A percentile compares a stretch with the other conserved stretches of the same genome.
Evolutionary conservation across 2,797 vertebrate species (phyloP).

Genomic region (Phrynocephalus vlangalii): DNA sequence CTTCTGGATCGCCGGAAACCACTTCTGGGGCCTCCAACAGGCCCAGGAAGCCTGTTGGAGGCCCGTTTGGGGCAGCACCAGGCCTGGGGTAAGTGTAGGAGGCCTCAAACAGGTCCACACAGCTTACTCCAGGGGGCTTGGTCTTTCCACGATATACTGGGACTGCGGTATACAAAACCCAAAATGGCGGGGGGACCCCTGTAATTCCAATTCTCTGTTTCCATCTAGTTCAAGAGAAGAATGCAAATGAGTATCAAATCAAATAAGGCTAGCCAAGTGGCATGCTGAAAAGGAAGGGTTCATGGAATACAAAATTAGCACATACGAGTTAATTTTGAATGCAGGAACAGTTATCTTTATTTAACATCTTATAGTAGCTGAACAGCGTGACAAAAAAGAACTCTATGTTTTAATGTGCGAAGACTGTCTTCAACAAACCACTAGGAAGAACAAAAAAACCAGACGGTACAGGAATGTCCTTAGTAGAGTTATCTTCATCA

Average conservation of each 20-base stretch:
- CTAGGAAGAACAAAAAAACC: background rate
- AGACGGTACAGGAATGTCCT: background rate
- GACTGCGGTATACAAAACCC: too few species aligned
- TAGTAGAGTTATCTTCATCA: background rate
- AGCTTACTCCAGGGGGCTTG: too few species aligned
- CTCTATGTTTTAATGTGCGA: background rate
- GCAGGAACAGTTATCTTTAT: conserved; percentile 12
- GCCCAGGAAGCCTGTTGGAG: too few species aligned
- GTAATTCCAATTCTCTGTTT: too few species aligned
- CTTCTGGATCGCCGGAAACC: too few species aligned
- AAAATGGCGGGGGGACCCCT: too few species aligned
- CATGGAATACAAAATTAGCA: background rate
- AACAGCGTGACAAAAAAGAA: background rate
- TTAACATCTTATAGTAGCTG: conserved; percentile 7
- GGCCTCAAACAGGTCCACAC: too few species aligned
- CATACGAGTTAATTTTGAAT: background rate
- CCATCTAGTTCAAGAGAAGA: background rate
- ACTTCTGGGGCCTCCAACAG: too few species aligned
- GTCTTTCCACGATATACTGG: too few species aligned
- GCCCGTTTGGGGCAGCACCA: too few species aligned
- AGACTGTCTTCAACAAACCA: background rate
- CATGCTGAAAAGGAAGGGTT: background rate
- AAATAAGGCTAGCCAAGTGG: background rate
- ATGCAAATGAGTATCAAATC: background rate
- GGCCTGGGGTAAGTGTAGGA: too few species aligned